These are phyloP conservation scores for Sciurus vulgaris DNA, from an alignment of 2,797 vertebrate species.

Conservation along the genomic window DNA sequence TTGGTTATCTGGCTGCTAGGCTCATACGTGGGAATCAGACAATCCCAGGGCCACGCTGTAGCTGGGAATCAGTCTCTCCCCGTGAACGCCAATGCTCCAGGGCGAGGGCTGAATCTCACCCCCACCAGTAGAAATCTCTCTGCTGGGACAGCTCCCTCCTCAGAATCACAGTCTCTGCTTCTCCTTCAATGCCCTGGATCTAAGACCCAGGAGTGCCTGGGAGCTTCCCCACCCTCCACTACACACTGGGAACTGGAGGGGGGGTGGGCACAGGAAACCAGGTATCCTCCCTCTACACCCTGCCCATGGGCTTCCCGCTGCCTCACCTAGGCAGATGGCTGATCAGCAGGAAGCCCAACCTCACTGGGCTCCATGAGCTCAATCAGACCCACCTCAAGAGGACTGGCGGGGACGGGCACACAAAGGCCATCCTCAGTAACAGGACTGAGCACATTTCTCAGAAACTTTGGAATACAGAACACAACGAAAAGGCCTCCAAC, in stretches of 20 bases:
- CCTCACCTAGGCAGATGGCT: too few species aligned
- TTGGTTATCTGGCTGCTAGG: not conserved
- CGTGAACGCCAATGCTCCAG: fast-evolving
- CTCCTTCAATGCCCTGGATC: not conserved
- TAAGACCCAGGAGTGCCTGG: not conserved
- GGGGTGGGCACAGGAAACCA: not conserved
- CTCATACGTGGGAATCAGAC: fast-evolving
- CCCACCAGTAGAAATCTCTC: not conserved
- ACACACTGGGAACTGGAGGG: not conserved
- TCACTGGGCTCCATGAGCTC: too few species aligned
- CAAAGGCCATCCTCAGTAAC: too few species aligned
- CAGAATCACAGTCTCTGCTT: not conserved
- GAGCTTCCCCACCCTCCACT: not conserved
- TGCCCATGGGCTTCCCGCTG: fast-evolving
- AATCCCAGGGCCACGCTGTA: not conserved
- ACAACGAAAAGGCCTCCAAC: not conserved
- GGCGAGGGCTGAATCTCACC: fast-evolving
- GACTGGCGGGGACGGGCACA: not conserved
- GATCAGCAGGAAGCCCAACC: too few species aligned
- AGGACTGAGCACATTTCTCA: not conserved
- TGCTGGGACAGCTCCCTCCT: not conserved
- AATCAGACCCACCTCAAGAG: too few species aligned
- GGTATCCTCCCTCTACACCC: too few species aligned
- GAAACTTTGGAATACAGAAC: not conserved
- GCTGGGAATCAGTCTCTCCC: not conserved